Evolutionary conservation across 2,888 invertebrate species (phyloP).

Genomic region (Philopedon plagiatum): DNA sequence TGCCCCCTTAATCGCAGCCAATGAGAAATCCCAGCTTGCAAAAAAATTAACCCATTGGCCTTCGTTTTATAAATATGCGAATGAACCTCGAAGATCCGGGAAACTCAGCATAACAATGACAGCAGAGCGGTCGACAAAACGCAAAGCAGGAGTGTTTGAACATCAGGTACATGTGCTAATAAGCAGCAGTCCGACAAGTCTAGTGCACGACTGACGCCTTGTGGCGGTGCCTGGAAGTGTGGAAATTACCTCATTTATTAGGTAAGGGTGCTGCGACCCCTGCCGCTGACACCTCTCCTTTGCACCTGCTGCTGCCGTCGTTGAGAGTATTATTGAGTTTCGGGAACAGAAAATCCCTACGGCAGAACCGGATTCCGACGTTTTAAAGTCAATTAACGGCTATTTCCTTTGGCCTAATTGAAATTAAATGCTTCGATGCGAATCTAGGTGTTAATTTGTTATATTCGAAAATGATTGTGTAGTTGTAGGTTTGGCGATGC

Average conservation of each 20-base stretch:
- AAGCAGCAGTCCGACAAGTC: slow-evolving; percentile 62
- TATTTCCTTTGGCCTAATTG: slow-evolving; percentile 46
- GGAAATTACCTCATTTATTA: slow-evolving; percentile 72
- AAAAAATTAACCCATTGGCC: too few species aligned
- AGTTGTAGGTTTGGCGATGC: not conserved
- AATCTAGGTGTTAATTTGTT: slow-evolving; percentile 25
- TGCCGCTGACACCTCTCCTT: slow-evolving; percentile 72
- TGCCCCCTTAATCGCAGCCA: too few species aligned
- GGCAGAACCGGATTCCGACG: slow-evolving; percentile 57
- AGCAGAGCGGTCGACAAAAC: slow-evolving; percentile 47
- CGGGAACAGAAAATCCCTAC: slow-evolving; percentile 56
- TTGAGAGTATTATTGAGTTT: slow-evolving; percentile 69
- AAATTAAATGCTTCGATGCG: slow-evolving; percentile 33
- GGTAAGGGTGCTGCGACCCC: slow-evolving; percentile 70
- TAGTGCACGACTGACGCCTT: slow-evolving; percentile 65
- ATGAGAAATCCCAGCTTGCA: too few species aligned
- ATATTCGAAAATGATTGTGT: slow-evolving; percentile 4
- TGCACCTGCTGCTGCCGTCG: slow-evolving; percentile 70
- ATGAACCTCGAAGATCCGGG: not conserved
- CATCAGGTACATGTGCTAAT: slow-evolving; percentile 69
- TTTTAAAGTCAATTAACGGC: slow-evolving; percentile 52
- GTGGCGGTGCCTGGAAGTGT: slow-evolving; percentile 69
- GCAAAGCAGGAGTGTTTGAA: slow-evolving; percentile 63
- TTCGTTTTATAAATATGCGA: too few species aligned
- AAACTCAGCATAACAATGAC: slow-evolving; percentile 24